Percentiles rank a stretch among this genome's conserved stretches.
phyloP scores from a whole-genome alignment of 2,797 vertebrate genomes.

The Myiotriccus ornatus region DNA sequence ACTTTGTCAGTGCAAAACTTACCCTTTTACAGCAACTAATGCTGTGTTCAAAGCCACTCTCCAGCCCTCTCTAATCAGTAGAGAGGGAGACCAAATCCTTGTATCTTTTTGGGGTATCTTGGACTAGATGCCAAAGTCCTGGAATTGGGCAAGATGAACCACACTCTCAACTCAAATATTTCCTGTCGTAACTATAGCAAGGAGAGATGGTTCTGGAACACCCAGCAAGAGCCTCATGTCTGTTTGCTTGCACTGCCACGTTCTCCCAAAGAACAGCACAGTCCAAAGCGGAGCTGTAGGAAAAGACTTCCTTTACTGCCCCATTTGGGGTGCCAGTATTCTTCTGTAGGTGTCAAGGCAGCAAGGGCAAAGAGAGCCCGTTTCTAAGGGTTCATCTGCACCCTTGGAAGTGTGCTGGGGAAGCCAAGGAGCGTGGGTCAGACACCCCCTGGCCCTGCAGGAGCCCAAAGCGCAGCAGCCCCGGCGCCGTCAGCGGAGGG shows the following conservation, averaged over 20 bases:
- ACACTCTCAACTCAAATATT: neutral
- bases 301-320: neutral
- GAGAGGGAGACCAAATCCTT: neutral
- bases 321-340: neutral
- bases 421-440: neutral
- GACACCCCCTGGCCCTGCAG: neutral
- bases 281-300: neutral
- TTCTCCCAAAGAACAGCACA: neutral
- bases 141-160: neutral
- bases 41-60: neutral
- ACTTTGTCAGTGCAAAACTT: neutral
- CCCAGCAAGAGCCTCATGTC: neutral
- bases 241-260: neutral
- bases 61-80: neutral
- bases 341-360: neutral
- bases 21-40: neutral
- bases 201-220: conserved; percentile 13
- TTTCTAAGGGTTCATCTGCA: neutral
- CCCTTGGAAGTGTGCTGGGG: neutral
- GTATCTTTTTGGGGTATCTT: neutral
- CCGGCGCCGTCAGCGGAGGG: neutral
- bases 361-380: neutral
- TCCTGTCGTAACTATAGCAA: neutral
- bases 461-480: neutral
- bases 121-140: neutral